Evolutionary conservation across 2,797 vertebrate genomes (phyloP), one percentile per base, ranked within the genome.

Genomic region (Nothura maculosa): DNA sequence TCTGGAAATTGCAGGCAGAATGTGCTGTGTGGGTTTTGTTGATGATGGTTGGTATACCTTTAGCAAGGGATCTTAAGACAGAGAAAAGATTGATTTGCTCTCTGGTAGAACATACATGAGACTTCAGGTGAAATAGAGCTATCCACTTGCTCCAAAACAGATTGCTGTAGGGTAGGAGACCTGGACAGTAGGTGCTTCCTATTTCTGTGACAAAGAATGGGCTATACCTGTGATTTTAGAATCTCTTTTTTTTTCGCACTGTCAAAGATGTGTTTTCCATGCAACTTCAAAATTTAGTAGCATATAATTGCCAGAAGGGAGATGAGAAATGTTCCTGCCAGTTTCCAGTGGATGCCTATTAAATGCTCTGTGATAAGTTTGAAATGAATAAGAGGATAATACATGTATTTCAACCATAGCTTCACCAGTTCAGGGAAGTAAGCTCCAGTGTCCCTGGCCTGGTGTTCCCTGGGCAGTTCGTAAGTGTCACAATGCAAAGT

Each of bases 291-390:
- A 93, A 92, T 66, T 91, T 92, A 93, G 77, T 64, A 72, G 81
- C 48, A 28, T 83, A 72, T 70, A 90, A 83, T 52, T 94, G 72
- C 79, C 73, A 85, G 83, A 78, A 88, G 68, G 48, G 64, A 90
- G 83, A 64, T 1, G 1, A 84, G 67, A 79, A 86, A 73, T 75
- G 83, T 96, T 90, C 68, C 87, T 86, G 36, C 80, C 82, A 74
- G 70, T 90, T 93, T 95, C 70, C 85, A 87, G 67, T 73, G 87
- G 50, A 90, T 72, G 88, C 85, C 67, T 92, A n/a, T 94, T 94
- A 95, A 92, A 90, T 74, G 32, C 63, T 79, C 82, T 87, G 14
- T 81, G 80, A 67, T 85, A 81, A 85, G 77, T 57, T 79, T 91
- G 87, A 57, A 69, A 93, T 88, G 74, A 81, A 52, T 79, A 21